Base-by-base conservation (phyloP, 2,113 vertebrate species). In the Centropus unirufus region DNA sequence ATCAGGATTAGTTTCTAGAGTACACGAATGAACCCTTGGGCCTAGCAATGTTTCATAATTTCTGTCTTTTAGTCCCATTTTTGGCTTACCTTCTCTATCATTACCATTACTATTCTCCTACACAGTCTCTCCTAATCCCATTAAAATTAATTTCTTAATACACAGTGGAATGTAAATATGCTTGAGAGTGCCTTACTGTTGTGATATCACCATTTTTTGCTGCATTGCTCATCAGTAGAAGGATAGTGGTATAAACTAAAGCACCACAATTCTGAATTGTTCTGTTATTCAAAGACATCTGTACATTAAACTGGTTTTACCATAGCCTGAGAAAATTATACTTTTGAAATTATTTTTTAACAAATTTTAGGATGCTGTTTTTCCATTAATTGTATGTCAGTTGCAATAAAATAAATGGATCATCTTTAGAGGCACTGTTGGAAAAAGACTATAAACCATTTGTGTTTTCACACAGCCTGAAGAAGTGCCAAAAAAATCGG, bases 131-230 rank as follows among this genome's bases (percentile, higher is more conserved):
- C 27, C 27, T 93, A 70, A 72, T 87, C 27, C 22, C 36, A 80
- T 59, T 68, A 54, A 89, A 74, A 94, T 83, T 77, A 63, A 78
- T 90, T 92, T 90, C 39, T 68, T 75, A n/a, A 13, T 70, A 69
- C 26, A 42, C 27, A n/a, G 36, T 36, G 30, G 29, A 92, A 81
- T 64, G 51, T 72, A 75, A 75, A 72, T 22, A 6, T 39, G 58
- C 30, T 79, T 83, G 62, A 72, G 42, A 76, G 15, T 46, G 46
- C 58, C 36, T 89, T 24, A 19, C 24, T 75, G 26, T 64, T 58
- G 26, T 87, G 62, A 32, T 49, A 77, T 17, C 63, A 81, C 15
- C 42, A 34, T 86, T 86, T 44, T 14, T 62, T 83, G 42, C 46
- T 88, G 29, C 18, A 59, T 62, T 76, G 24, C 39, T 88, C 79